phyloP scores from a whole-genome alignment of 2,113 vertebrate genomes.

The Salminus brasiliensis region DNA sequence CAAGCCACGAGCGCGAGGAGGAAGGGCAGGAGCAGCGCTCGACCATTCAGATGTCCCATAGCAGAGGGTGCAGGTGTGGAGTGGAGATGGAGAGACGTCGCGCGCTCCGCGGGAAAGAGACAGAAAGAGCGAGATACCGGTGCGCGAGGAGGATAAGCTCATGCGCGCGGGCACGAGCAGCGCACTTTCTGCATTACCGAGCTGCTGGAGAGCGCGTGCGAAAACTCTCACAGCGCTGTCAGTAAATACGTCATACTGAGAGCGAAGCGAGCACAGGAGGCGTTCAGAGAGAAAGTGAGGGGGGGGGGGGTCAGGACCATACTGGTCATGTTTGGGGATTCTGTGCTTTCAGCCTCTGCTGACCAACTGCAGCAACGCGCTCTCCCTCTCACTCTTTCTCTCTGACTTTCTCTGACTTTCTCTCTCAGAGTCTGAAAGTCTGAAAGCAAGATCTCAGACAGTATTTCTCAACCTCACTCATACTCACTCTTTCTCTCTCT shows the following conservation, averaged over 20 bases:
- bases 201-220: slow-evolving; percentile 74
- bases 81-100: slow-evolving; percentile 28
- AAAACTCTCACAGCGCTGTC: slow-evolving; percentile 80
- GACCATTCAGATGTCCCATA: slow-evolving; percentile 62
- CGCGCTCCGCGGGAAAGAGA: slow-evolving; percentile 33
- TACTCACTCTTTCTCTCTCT: too few relatives aligned
- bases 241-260: slow-evolving; percentile 76
- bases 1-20: slow-evolving; percentile 72
- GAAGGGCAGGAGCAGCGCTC: slow-evolving; percentile 60
- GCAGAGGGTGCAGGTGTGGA: slow-evolving; percentile 47
- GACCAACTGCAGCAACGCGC: too few relatives aligned
- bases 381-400: too few relatives aligned
- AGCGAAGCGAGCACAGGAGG: slow-evolving; percentile 51
- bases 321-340: slow-evolving; percentile 31
- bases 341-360: background rate
- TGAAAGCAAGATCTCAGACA: too few relatives aligned
- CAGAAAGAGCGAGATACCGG: background rate
- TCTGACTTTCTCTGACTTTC: too few relatives aligned
- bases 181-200: slow-evolving; percentile 61
- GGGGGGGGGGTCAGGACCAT: slow-evolving; percentile 22
- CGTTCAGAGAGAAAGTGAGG: slow-evolving; percentile 31
- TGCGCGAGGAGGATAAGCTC: slow-evolving; percentile 63
- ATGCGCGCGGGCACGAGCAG: slow-evolving; percentile 61
- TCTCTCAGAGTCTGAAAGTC: too few relatives aligned
- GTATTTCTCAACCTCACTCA: too few relatives aligned